Conservation (phyloP, 35 echinoderm and acorn worm species). For the Amphiura filiformis region DNA sequence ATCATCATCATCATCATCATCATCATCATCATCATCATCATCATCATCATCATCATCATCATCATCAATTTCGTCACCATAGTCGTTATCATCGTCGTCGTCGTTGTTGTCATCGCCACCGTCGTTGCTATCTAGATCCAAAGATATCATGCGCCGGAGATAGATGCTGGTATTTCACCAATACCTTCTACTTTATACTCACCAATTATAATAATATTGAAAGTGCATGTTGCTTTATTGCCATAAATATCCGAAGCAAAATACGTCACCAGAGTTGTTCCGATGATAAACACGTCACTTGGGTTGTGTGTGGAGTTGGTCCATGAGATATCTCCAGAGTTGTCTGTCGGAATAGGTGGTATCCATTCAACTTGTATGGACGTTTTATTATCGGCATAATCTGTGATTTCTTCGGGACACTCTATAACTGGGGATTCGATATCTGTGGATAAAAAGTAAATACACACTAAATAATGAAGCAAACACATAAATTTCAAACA, state of each 20-base stretch:
- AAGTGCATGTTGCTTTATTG: conserved; percentile 10
- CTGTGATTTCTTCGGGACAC: neutral
- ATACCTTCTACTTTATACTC: too few species aligned
- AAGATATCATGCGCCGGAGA: too few species aligned
- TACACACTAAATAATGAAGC: too few species aligned
- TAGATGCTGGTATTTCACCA: too few species aligned
- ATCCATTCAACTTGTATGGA: neutral
- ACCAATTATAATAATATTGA: conserved; percentile 11
- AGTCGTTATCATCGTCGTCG: too few species aligned
- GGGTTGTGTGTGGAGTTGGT: neutral
- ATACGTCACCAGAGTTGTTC: conserved; percentile 5
- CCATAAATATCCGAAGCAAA: neutral
- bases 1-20: too few species aligned
- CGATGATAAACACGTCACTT: conserved; percentile 1
- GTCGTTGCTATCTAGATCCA: too few species aligned
- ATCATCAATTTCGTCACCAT: too few species aligned
- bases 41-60: too few species aligned
- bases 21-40: too few species aligned
- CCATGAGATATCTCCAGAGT: neutral
- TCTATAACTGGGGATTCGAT: neutral
- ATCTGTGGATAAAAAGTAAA: neutral
- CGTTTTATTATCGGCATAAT: neutral
- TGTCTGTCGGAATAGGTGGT: neutral
- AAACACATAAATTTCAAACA: too few species aligned
- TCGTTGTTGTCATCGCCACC: too few species aligned